Conservation (phyloP, 2,797 vertebrate species). For the Pantherophis vulpinus region DNA sequence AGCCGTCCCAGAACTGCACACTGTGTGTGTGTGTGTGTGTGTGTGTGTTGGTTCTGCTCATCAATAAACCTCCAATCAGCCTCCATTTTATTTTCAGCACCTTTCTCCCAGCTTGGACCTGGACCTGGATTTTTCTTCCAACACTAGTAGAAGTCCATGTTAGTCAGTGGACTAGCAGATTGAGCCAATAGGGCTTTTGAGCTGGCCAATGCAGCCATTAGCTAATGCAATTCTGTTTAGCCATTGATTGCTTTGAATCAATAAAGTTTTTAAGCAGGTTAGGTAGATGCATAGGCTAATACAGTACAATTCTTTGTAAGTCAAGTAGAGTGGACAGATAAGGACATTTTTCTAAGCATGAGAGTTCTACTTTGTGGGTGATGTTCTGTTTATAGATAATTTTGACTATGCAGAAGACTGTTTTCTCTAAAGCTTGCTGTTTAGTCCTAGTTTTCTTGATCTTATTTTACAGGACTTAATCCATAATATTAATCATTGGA, state of each 20-base stretch:
- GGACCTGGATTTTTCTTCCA: not conserved
- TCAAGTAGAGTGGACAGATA: not conserved
- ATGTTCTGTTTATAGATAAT: not conserved
- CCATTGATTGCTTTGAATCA: not conserved
- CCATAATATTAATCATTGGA: not conserved
- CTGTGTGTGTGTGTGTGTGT: not conserved
- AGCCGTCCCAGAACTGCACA: not conserved
- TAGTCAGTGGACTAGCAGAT: not conserved
- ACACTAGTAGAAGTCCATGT: not conserved
- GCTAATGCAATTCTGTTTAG: not conserved
- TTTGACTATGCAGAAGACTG: not conserved
- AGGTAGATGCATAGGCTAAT: not conserved
- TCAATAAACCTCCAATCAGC: not conserved
- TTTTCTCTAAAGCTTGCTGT: not conserved
- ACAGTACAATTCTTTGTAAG: not conserved
- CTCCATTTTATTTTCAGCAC: not conserved
- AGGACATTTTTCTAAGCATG: not conserved
- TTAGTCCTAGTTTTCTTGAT: not conserved
- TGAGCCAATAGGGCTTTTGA: not conserved
- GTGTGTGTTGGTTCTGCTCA: not conserved
- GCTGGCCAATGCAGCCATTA: not conserved
- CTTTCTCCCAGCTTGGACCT: not conserved
- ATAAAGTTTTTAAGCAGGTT: not conserved
- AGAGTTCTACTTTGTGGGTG: not conserved
- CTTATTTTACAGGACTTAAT: not conserved